Conservation (phyloP, 2,113 vertebrate species). For the Podilymbus podiceps region DNA sequence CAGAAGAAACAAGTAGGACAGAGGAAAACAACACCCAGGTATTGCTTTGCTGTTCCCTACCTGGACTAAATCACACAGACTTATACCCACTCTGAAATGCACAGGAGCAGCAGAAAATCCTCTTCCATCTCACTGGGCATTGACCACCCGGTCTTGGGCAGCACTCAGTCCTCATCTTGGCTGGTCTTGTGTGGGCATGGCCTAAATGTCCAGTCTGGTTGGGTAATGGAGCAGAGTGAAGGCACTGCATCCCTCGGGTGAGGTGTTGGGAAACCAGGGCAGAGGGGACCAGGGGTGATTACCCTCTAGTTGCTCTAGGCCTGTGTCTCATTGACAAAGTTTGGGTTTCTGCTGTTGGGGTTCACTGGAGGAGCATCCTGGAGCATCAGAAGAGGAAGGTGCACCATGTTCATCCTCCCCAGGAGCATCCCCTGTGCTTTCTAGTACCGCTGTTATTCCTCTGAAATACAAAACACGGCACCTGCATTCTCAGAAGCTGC, state of each 20-base stretch:
- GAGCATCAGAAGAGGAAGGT: background rate
- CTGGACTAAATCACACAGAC: background rate
- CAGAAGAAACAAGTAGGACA: constrained; percentile 31
- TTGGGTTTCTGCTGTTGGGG: background rate
- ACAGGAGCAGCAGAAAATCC: background rate
- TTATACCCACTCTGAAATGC: background rate
- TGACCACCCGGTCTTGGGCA: rapidly evolving
- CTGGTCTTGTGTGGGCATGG: background rate
- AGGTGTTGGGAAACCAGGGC: background rate
- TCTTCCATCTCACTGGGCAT: background rate
- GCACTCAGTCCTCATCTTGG: background rate
- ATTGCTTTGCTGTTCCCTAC: background rate
- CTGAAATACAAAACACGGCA: background rate
- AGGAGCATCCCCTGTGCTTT: background rate
- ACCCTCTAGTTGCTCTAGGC: background rate
- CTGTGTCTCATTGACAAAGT: background rate
- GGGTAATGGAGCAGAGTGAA: background rate
- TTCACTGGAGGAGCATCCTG: background rate
- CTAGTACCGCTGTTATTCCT: background rate
- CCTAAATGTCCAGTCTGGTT: background rate
- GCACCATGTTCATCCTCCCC: background rate
- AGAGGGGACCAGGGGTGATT: background rate
- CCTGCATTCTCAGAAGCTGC: background rate
- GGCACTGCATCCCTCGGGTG: background rate
- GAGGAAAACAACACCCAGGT: constrained; percentile 16